Evolutionary conservation across 2,797 vertebrate species (phyloP).

Genomic region (Ficedula albicollis): DNA sequence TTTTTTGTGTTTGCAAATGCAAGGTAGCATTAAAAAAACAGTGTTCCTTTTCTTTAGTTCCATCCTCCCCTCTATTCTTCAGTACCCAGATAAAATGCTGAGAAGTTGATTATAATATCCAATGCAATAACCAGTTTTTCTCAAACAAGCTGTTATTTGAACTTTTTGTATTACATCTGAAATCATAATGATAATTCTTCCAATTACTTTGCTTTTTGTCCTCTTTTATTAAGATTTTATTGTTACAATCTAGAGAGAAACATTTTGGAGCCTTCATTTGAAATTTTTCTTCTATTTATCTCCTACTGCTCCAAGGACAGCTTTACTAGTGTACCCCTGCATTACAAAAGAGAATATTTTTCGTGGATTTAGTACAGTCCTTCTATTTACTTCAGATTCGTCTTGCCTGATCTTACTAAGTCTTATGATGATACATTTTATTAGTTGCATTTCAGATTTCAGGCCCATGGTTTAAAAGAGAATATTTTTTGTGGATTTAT

Average conservation of each 20-base stretch:
- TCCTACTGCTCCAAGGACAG: neutral
- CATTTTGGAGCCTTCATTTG: neutral
- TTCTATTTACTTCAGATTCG: neutral
- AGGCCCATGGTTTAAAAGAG: accelerated
- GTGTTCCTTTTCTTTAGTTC: neutral
- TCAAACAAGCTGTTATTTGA: neutral
- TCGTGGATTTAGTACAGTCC: neutral
- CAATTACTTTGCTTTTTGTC: neutral
- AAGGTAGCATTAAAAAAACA: neutral
- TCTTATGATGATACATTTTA: neutral
- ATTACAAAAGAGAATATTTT: neutral
- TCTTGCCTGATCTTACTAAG: neutral
- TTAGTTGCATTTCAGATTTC: neutral
- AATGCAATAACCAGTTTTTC: neutral
- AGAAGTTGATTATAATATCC: neutral
- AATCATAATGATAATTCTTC: neutral
- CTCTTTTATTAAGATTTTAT: neutral
- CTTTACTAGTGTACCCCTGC: neutral
- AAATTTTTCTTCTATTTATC: neutral
- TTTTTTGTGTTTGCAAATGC: neutral
- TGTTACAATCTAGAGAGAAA: neutral
- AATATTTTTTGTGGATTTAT: neutral
- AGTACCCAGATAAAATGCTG: neutral
- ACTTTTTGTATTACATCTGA: neutral
- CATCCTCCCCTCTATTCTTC: accelerated